Conservation (phyloP, 2,888 invertebrate genomes). For the Tuta absoluta region DNA sequence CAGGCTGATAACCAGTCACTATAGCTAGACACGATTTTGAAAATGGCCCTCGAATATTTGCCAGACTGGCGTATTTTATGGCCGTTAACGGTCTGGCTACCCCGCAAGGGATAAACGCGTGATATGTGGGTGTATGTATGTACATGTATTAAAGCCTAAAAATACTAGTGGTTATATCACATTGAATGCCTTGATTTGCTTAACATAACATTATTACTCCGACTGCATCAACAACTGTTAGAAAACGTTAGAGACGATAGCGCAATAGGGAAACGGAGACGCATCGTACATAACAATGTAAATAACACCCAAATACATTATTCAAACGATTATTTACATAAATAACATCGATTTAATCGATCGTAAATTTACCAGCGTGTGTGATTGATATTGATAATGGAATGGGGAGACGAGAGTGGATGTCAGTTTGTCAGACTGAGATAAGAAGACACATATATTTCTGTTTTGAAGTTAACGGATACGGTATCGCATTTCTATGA, state of each 20-base stretch:
- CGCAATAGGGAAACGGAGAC: constrained; percentile 16
- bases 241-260: constrained; percentile 2
- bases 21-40: too few species aligned
- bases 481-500: too few species aligned
- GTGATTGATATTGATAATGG: constrained; percentile 1
- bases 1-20: too few species aligned
- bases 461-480: neutral
- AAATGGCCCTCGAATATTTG: too few species aligned
- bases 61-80: too few species aligned
- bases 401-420: neutral
- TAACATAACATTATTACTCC: neutral
- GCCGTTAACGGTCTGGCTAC: too few species aligned
- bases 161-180: neutral
- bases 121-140: too few species aligned
- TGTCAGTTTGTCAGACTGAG: neutral
- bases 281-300: constrained; percentile 17
- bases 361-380: constrained; percentile 11
- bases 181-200: neutral
- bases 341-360: constrained; percentile 20
- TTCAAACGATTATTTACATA: constrained; percentile 17
- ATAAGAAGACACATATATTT: neutral
- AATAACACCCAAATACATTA: constrained; percentile 15
- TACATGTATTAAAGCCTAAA: neutral
- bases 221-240: constrained; percentile 10
- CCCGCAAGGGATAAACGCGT: too few species aligned